Evolutionary conservation across 1,140 invertebrate genomes (phyloP), one percentile per base, ranked within the genome.

Genomic region (Zaprionus gabonicus): DNA sequence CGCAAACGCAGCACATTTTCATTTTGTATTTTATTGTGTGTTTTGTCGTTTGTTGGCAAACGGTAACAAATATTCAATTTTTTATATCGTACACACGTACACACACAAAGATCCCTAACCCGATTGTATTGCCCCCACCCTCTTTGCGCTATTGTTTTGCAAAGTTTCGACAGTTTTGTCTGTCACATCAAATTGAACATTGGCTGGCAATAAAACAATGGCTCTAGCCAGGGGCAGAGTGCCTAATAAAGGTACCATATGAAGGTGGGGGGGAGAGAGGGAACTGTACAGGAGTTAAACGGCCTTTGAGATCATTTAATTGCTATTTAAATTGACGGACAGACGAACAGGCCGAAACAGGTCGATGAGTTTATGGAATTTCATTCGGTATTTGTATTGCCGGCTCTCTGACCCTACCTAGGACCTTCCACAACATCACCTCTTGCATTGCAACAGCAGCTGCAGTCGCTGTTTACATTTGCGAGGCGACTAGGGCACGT

Each of bases 141-240:
- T 15, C 4, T 38, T n/a, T 65, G 17, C 25, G 4, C 44, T 34
- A 56, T 78, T 85, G 82, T 84, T 84, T 85, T 81, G 71, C 74
- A 85, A 84, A 85, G 66, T 81, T 85, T 85, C 82, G 79, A 82
- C 82, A 82, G 68, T 76, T 85, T 85, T 68, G 82, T 41, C 68
- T 49, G 71, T 81, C 82, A 76, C 64, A 75, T 80, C 80, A 73
- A 76, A 67, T 78, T 56, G 68, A 68, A 44, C 69, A 78, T 64
- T 46, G 31, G n/a, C 66, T 20, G 41, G 28, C 60, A 57, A 34
- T 31, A 51, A 27, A 55, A 44, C 38, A 28, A 38, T 20, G 20
- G 12, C 53, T 17, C 23, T 27, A 36, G 27, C 6, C 17, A n/a
- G 13, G 3, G 28, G 0, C 3, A 13, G 20, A 17, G 13, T 6